These are phyloP conservation scores for Spongilla lacustris DNA, from an alignment of 37 sponge, comb jelly and placozoan genomes.

Conservation along the genomic window DNA sequence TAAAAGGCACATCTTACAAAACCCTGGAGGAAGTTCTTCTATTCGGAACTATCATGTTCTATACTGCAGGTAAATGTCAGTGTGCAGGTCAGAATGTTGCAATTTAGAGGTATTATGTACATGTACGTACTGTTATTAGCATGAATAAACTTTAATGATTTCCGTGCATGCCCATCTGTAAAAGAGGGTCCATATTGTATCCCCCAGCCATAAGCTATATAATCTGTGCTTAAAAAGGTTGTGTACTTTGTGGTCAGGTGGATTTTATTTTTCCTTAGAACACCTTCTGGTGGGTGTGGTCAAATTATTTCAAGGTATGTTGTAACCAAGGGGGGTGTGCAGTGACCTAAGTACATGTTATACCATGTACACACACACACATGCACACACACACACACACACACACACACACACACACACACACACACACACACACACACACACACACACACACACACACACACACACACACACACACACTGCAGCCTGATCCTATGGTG, in stretches of 20 bases:
- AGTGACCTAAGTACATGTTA: neutral
- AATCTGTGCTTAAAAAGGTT: too few relatives aligned
- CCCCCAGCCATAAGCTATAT: too few relatives aligned
- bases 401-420: neutral
- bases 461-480: slow-evolving; percentile 54
- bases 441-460: neutral
- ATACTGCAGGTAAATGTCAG: slow-evolving; percentile 56
- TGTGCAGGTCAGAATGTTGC: neutral
- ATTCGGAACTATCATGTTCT: slow-evolving; percentile 47
- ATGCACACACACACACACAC: neutral
- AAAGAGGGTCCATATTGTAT: too few relatives aligned
- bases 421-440: neutral
- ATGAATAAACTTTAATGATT: too few relatives aligned
- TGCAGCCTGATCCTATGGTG: neutral
- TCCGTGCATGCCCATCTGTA: too few relatives aligned
- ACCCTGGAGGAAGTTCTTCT: slow-evolving; percentile 69
- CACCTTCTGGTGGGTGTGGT: slow-evolving; percentile 86
- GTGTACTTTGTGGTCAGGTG: too few relatives aligned
- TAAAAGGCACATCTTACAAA: slow-evolving; percentile 25
- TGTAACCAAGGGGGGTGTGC: neutral
- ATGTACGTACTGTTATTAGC: too few relatives aligned
- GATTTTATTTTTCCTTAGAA: slow-evolving; percentile 49
- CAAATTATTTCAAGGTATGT: slow-evolving; percentile 70
- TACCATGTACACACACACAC: neutral
- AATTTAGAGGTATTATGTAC: neutral